Evolutionary conservation across 2,797 vertebrate genomes (phyloP).

Genomic region (Neopelma chrysocephalum): DNA sequence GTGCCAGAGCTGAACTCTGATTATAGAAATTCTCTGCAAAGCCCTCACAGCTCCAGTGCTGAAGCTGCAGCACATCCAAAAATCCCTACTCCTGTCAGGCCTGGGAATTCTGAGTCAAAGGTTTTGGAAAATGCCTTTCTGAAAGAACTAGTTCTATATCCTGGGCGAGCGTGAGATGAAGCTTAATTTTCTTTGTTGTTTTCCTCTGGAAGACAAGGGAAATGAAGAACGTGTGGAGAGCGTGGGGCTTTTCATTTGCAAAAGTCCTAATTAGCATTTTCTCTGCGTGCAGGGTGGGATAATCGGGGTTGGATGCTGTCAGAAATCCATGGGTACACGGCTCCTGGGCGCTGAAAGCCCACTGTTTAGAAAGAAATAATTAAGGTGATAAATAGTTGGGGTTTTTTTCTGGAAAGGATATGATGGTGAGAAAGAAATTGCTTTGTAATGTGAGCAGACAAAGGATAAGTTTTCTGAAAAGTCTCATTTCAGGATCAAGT

Average conservation of each 20-base stretch:
- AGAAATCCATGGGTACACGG: slow-evolving; percentile 27
- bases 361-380: not conserved
- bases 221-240: slow-evolving; percentile 48
- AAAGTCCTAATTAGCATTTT: slow-evolving; percentile 71
- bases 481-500: not conserved
- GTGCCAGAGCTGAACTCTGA: not conserved
- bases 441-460: not conserved
- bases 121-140: slow-evolving; percentile 53
- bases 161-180: slow-evolving; percentile 70
- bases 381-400: not conserved
- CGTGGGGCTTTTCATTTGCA: slow-evolving; percentile 56
- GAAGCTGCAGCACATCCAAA: not conserved
- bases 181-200: slow-evolving; percentile 67
- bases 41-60: not conserved
- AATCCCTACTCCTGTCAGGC: not conserved
- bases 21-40: not conserved
- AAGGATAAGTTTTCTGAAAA: not conserved
- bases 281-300: slow-evolving; percentile 30
- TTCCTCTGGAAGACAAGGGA: slow-evolving; percentile 42
- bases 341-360: not conserved
- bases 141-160: slow-evolving; percentile 67
- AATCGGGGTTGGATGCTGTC: slow-evolving; percentile 46
- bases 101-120: slow-evolving; percentile 71
- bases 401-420: not conserved
- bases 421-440: not conserved